These are phyloP conservation scores for Leptopilina clavipes DNA, from an alignment of 1,140 invertebrate species.

Conservation along the genomic window DNA sequence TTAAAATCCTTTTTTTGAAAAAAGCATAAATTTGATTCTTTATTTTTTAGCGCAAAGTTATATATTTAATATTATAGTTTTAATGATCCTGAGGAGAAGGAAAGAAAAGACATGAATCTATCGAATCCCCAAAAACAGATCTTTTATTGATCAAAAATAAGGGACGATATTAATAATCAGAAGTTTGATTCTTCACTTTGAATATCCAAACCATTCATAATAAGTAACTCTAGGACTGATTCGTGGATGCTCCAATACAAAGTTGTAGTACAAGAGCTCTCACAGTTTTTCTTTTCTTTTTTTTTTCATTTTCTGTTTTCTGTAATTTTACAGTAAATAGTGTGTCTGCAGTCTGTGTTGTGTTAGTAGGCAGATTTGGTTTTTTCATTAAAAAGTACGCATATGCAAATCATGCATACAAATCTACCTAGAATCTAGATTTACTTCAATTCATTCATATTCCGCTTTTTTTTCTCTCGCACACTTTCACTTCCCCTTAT, in stretches of 20 bases:
- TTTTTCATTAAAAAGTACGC: constrained; percentile 47
- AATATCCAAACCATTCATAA: constrained; percentile 66
- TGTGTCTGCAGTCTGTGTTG: constrained; percentile 61
- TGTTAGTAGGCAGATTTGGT: constrained; percentile 60
- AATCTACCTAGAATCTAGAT: constrained; percentile 41
- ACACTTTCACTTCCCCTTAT: constrained; percentile 49
- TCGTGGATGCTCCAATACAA: constrained; percentile 62
- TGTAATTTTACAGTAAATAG: constrained; percentile 62
- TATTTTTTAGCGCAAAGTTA: too few species aligned
- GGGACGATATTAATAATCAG: constrained; percentile 70
- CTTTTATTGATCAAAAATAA: constrained; percentile 71
- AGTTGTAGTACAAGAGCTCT: constrained; percentile 56
- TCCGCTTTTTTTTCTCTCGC: constrained; percentile 46
- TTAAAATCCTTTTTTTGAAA: too few species aligned
- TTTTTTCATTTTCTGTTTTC: constrained; percentile 38
- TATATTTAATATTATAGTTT: too few species aligned
- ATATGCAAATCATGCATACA: constrained; percentile 46
- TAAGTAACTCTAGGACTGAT: constrained; percentile 67
- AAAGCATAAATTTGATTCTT: neutral
- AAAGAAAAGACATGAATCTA: constrained; percentile 35
- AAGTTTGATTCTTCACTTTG: constrained; percentile 64
- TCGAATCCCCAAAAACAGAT: constrained; percentile 68
- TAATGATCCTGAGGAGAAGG: neutral
- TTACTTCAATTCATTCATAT: too few species aligned
- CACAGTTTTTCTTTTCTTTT: constrained; percentile 50